A percentile compares a stretch with the other conserved stretches of the same genome.
Conservation (phyloP, 2,888 invertebrate species). For the Pecten maximus region DNA sequence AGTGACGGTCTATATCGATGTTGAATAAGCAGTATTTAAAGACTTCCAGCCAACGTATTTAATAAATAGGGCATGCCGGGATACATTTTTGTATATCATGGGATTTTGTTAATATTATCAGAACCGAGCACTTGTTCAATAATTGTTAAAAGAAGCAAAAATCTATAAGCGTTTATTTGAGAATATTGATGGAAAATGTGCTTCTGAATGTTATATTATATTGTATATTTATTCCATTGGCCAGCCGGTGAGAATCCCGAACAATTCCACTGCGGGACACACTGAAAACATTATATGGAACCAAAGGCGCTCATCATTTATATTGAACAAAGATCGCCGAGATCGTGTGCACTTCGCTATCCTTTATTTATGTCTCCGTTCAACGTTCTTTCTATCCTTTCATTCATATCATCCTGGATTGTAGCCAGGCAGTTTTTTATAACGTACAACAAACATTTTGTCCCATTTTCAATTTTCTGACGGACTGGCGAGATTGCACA, state of each 20-base stretch:
- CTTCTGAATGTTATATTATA: background rate
- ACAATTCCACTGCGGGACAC: background rate
- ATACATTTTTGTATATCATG: constrained; percentile 32
- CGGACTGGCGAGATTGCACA: constrained; percentile 2
- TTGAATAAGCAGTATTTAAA: constrained; percentile 17
- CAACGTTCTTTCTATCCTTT: background rate
- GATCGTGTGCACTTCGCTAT: background rate
- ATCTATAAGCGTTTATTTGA: background rate
- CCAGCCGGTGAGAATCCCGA: constrained; percentile 30
- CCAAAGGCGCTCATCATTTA: constrained; percentile 25
- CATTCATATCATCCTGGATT: background rate
- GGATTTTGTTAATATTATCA: constrained; percentile 11
- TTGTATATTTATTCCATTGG: constrained; percentile 33
- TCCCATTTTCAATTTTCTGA: background rate
- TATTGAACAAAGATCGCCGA: constrained; percentile 21
- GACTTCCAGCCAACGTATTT: constrained; percentile 9
- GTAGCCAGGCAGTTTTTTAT: constrained; percentile 3
- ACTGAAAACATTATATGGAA: background rate
- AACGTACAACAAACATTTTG: background rate
- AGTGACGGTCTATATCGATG: background rate
- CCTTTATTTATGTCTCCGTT: background rate
- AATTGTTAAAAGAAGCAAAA: background rate
- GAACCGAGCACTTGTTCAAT: constrained; percentile 33
- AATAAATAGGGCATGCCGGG: constrained; percentile 28
- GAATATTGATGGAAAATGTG: background rate